A percentile compares a stretch with the other conserved stretches of the same genome.
Conservation (phyloP, 2,888 invertebrate genomes). For the Zygaena filipendulae region DNA sequence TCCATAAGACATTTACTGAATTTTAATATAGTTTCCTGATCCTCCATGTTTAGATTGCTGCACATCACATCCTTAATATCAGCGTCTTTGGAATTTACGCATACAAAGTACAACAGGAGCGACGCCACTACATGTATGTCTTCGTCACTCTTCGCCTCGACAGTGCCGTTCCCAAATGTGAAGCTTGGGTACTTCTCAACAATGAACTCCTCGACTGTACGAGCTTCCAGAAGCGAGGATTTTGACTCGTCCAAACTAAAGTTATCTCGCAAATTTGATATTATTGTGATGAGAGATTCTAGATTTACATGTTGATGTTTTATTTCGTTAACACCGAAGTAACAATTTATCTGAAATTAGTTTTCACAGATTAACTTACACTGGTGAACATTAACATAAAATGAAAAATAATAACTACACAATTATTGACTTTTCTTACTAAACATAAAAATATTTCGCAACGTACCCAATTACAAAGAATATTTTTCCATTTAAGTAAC, state of each 20-base stretch:
- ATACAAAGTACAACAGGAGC: constrained; percentile 59
- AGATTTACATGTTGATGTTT: constrained; percentile 26
- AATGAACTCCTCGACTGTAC: constrained; percentile 45
- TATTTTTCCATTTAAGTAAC: constrained; percentile 53
- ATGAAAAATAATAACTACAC: no score
- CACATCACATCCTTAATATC: constrained; percentile 67
- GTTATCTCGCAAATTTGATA: constrained; percentile 47
- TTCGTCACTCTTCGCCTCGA: constrained; percentile 30
- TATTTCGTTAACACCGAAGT: constrained; percentile 29
- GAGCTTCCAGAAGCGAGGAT: constrained; percentile 44
- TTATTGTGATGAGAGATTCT: constrained; percentile 39
- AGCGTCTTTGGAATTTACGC: constrained; percentile 62
- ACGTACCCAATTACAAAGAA: constrained; percentile 55
- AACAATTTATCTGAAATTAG: constrained; percentile 56
- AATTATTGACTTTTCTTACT: no score
- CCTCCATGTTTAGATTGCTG: constrained; percentile 49
- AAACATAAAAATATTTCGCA: no score
- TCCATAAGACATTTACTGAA: constrained; percentile 65
- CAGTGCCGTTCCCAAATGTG: constrained; percentile 41
- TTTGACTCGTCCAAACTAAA: constrained; percentile 49
- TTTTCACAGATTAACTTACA: no score
- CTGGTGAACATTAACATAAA: no score
- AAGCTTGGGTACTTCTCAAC: constrained; percentile 61
- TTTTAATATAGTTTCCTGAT: constrained; percentile 63
- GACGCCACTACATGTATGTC: constrained; percentile 56